Percentiles rank a stretch among this genome's conserved stretches.
phyloP scores from a whole-genome alignment of 2,113 vertebrate species.

The Mobula hypostoma region DNA sequence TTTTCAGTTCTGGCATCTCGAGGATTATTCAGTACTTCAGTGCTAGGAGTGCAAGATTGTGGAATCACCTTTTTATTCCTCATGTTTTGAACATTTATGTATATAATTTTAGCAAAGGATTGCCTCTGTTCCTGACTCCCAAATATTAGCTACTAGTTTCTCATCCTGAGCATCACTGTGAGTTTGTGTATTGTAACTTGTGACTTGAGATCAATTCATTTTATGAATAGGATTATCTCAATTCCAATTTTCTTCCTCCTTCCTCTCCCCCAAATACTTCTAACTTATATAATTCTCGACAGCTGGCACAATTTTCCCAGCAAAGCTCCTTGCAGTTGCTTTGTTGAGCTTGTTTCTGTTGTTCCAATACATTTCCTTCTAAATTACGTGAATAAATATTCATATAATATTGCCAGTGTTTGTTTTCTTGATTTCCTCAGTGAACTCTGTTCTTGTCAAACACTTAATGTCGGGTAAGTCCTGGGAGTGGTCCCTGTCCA shows the following conservation, averaged over 20 bases:
- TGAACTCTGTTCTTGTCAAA: background rate
- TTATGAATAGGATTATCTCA: background rate
- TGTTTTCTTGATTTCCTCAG: background rate
- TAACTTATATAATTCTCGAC: constrained; percentile 16
- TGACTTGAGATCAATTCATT: background rate
- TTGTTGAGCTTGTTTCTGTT: background rate
- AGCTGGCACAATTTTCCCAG: background rate
- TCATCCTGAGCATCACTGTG: background rate
- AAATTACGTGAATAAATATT: background rate
- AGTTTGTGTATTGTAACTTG: background rate
- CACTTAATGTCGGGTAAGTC: background rate
- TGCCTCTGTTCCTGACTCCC: background rate
- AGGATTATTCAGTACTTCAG: background rate
- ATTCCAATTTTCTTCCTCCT: background rate
- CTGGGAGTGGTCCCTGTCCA: too few species aligned
- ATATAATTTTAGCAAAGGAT: background rate
- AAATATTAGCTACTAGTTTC: background rate
- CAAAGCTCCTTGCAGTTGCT: background rate
- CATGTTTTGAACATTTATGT: background rate
- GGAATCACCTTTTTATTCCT: background rate
- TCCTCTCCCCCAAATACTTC: background rate
- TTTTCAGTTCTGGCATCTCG: background rate
- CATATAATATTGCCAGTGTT: background rate
- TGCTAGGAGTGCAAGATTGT: background rate
- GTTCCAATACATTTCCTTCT: background rate